These are phyloP conservation scores for Mionectes olivaceus DNA, from an alignment of 2,797 vertebrate species.

Conservation along the genomic window DNA sequence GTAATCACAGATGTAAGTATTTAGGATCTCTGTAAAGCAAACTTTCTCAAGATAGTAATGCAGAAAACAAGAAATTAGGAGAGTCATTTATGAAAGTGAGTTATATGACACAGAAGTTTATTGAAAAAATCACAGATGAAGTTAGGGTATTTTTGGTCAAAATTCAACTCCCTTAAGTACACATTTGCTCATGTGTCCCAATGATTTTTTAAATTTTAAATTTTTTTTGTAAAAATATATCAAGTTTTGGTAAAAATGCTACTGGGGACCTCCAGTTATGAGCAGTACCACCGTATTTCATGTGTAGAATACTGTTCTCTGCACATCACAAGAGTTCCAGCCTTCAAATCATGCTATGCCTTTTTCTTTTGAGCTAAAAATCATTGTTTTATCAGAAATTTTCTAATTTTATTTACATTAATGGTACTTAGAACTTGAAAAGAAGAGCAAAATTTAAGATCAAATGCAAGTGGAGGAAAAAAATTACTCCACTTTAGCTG, in stretches of 20 bases:
- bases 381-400: background rate
- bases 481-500: background rate
- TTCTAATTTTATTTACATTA: background rate
- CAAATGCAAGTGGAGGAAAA: background rate
- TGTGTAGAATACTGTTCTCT: background rate
- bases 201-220: fast-evolving
- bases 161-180: background rate
- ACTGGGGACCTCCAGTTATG: background rate
- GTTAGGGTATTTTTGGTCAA: background rate
- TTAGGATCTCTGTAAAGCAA: background rate
- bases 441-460: background rate
- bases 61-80: background rate
- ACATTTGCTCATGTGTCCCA: background rate
- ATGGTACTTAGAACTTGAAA: background rate
- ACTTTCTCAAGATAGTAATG: background rate
- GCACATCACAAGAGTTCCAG: background rate
- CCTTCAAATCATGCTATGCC: background rate
- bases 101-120: background rate
- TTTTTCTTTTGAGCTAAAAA: background rate
- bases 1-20: background rate
- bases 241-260: background rate
- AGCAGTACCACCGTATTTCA: background rate
- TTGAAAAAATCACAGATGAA: background rate
- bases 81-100: background rate
- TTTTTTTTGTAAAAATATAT: background rate